Evolutionary conservation across 2,797 vertebrate genomes (phyloP), one percentile per base, ranked within the genome.

Genomic region (Chaetodon trifasciatus): DNA sequence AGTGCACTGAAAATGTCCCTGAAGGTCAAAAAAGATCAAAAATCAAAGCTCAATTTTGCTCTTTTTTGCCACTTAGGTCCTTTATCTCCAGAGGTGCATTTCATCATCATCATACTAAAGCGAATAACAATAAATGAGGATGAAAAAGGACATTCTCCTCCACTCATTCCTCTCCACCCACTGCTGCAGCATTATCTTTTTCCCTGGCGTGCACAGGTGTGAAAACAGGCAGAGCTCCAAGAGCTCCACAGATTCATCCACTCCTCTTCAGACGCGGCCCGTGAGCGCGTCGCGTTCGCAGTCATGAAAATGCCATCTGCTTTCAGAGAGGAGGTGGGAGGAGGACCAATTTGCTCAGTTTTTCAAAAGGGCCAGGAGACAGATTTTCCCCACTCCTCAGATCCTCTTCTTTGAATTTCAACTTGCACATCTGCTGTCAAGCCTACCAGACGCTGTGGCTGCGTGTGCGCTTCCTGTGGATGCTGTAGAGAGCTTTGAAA

Each of bases 301-400:
- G 70, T 37, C 49, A 83, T 79, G 62, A 70, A 76, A 70, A 77
- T 49, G 28, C 74, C 82, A 83, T 83, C 85, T 90, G 91, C 84
- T 83, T 58, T 77, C 24, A 74, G 60, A 39, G 73, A 49, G 8
- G 78, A 82, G 72, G 60, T 65, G 77, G 74, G 69, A 84, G 32
- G 44, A 76, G 53, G 40, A 66, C 47, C 53, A 37, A 61, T 53
- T 65, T 32, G 32, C 37, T 60, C 1, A 6, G 28, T 65, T 78
- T 52, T 52, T 39, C 24, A 52, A 23, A 77, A 70, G 44, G 55
- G 79, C 58, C 61, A 58, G 24, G 1, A 21, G 49, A 81, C 77
- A 57, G 32, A 64, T 56, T 77, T 60, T 61, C 10, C 46, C 55
- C 35, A 1, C 32, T 13, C 65, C 39, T n/a, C 52, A 16, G 32